phyloP scores from a whole-genome alignment of 2,113 vertebrate genomes.

The Regulus satrapa region DNA sequence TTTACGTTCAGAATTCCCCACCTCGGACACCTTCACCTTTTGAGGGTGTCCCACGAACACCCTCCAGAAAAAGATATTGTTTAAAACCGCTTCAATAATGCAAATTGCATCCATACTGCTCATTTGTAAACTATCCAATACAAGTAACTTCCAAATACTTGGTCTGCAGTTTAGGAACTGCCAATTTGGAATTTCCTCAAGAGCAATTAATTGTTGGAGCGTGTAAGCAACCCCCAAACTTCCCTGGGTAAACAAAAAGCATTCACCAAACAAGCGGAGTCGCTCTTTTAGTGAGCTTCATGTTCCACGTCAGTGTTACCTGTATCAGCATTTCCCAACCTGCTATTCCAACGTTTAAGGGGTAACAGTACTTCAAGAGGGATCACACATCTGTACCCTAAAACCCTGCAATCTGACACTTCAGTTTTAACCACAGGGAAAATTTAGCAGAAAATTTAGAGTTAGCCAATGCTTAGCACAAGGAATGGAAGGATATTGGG shows the following conservation, averaged over 20 bases:
- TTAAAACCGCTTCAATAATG: conserved; percentile 34
- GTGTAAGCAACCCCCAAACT: conserved; percentile 32
- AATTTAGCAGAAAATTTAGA: conserved; percentile 69
- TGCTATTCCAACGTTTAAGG: conserved; percentile 29
- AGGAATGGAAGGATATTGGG: conserved; percentile 41
- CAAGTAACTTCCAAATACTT: conserved; percentile 25
- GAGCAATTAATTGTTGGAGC: background rate
- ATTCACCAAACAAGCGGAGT: conserved; percentile 39
- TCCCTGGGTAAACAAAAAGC: conserved; percentile 15
- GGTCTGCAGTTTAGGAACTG: conserved; percentile 47
- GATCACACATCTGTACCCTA: conserved; percentile 39
- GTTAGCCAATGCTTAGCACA: conserved; percentile 69
- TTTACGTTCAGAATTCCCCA: conserved; percentile 75
- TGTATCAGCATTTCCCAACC: conserved; percentile 33
- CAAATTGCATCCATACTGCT: conserved; percentile 47
- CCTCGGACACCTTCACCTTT: conserved; percentile 58
- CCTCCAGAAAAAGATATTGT: conserved; percentile 34
- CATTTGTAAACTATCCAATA: conserved; percentile 47
- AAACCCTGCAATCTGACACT: conserved; percentile 27
- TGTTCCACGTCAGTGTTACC: conserved; percentile 20
- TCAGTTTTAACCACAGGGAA: conserved; percentile 39
- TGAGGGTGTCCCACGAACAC: conserved; percentile 73
- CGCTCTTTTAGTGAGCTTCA: conserved; percentile 21
- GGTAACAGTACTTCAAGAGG: conserved; percentile 38
- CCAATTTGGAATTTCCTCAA: conserved; percentile 27